These are phyloP conservation scores for Carettochelys insculpta DNA, from an alignment of 2,113 vertebrate species.

Conservation along the genomic window DNA sequence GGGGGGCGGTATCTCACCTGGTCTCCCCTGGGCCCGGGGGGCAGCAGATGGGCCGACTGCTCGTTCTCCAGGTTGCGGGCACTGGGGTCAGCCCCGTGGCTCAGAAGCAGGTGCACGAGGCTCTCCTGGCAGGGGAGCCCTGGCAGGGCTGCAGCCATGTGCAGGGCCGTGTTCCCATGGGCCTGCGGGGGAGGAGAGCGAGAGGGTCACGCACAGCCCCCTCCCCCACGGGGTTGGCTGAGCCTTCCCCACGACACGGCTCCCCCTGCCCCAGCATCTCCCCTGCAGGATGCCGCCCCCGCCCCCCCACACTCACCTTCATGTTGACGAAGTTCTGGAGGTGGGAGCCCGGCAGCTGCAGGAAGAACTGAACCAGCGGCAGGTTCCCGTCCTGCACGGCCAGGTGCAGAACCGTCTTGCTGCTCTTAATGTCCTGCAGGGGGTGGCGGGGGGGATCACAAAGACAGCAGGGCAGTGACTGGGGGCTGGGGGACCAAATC, in stretches of 20 bases:
- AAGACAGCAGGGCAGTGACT: neutral
- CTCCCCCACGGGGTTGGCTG: too few relatives aligned
- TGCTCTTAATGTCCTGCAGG: slow-evolving; percentile 91
- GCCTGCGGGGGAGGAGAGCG: slow-evolving; percentile 72
- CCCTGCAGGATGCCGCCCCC: accelerated
- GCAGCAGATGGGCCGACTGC: slow-evolving; percentile 87
- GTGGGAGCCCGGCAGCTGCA: slow-evolving; percentile 76
- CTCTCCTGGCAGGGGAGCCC: slow-evolving; percentile 80
- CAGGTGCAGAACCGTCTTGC: slow-evolving; percentile 87
- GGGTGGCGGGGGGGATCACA: neutral
- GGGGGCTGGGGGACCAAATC: neutral
- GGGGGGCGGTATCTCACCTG: slow-evolving; percentile 74
- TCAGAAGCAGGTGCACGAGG: slow-evolving; percentile 83
- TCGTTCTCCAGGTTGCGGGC: slow-evolving; percentile 91
- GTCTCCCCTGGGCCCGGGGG: slow-evolving; percentile 81
- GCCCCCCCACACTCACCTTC: slow-evolving; percentile 77
- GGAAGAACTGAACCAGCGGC: slow-evolving; percentile 81
- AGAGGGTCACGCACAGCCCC: too few relatives aligned
- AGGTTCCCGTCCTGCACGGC: slow-evolving; percentile 90
- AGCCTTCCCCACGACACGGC: too few relatives aligned
- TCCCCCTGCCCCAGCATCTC: too few relatives aligned
- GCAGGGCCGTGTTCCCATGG: slow-evolving; percentile 91
- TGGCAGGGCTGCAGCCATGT: slow-evolving; percentile 91
- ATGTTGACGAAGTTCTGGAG: slow-evolving; percentile 87
- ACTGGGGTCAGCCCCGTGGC: slow-evolving; percentile 85